Evolutionary conservation across 1,140 invertebrate genomes (phyloP).

Genomic region (Bombus cullumanus): DNA sequence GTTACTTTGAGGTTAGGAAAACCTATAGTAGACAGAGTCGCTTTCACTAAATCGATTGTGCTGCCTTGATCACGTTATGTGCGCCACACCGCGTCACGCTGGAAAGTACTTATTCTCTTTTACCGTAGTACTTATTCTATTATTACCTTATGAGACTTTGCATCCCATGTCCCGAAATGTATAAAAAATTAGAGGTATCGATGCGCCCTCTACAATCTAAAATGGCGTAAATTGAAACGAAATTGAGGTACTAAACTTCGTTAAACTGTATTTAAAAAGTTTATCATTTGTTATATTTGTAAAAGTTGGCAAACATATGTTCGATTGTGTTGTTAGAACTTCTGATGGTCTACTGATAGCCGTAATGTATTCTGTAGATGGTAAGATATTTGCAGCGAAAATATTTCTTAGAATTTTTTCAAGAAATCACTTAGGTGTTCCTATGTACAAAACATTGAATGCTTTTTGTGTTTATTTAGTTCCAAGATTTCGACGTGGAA

Average conservation of each 20-base stretch:
- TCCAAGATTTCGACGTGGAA: too few species aligned
- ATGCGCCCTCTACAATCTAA: neutral
- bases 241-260: neutral
- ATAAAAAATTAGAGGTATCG: neutral
- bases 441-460: too few species aligned
- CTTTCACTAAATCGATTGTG: conserved; percentile 20
- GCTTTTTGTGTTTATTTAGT: too few species aligned
- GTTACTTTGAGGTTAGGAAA: conserved; percentile 25
- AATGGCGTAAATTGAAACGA: neutral
- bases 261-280: neutral
- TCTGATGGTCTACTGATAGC: too few species aligned
- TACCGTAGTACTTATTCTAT: too few species aligned
- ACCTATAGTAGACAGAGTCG: neutral
- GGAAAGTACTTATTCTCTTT: too few species aligned
- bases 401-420: too few species aligned
- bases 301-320: neutral
- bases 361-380: too few species aligned
- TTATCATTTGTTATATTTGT: neutral
- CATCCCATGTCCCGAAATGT: neutral
- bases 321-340: too few species aligned
- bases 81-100: neutral
- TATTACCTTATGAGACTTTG: neutral
- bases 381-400: too few species aligned
- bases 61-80: neutral
- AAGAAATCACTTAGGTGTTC: too few species aligned